Conservation (phyloP, 1,140 invertebrate genomes). For the Drosophila arizonae region DNA sequence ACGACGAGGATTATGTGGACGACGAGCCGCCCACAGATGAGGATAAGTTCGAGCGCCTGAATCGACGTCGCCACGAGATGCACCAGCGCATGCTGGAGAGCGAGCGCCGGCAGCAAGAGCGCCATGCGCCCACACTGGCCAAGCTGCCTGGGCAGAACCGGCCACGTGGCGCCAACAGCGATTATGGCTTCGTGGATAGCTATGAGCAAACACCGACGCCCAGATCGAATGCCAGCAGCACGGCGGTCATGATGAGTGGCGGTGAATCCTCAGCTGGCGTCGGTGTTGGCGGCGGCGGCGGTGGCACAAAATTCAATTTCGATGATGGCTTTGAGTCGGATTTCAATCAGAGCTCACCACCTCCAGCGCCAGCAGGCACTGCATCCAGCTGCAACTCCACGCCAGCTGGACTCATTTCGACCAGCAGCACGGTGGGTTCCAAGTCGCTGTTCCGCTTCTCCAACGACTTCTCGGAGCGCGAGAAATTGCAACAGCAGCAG, state of each 20-base stretch:
- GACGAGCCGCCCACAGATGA: slow-evolving; percentile 77
- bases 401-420: slow-evolving; percentile 61
- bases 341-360: slow-evolving; percentile 80
- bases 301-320: slow-evolving; percentile 71
- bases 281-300: slow-evolving; percentile 6
- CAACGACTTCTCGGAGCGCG: slow-evolving; percentile 85
- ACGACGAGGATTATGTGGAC: slow-evolving; percentile 77
- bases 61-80: slow-evolving; percentile 78
- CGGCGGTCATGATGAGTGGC: slow-evolving; percentile 61
- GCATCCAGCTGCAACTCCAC: slow-evolving; percentile 79
- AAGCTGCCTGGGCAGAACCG: slow-evolving; percentile 61
- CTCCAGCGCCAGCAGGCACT: slow-evolving; percentile 72
- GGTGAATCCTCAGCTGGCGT: slow-evolving; percentile 58
- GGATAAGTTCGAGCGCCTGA: slow-evolving; percentile 78
- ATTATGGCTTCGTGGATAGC: slow-evolving; percentile 78
- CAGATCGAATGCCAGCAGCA: slow-evolving; percentile 75
- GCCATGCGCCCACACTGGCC: slow-evolving; percentile 55
- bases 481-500: slow-evolving; percentile 64
- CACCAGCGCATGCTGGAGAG: slow-evolving; percentile 79
- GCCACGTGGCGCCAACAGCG: slow-evolving; percentile 53
- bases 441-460: slow-evolving; percentile 84
- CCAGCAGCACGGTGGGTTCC: slow-evolving; percentile 44
- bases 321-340: slow-evolving; percentile 83
- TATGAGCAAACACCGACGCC: slow-evolving; percentile 77
- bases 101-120: slow-evolving; percentile 66